phyloP scores from a whole-genome alignment of 2,113 vertebrate species.

The Seriola dumerili region DNA sequence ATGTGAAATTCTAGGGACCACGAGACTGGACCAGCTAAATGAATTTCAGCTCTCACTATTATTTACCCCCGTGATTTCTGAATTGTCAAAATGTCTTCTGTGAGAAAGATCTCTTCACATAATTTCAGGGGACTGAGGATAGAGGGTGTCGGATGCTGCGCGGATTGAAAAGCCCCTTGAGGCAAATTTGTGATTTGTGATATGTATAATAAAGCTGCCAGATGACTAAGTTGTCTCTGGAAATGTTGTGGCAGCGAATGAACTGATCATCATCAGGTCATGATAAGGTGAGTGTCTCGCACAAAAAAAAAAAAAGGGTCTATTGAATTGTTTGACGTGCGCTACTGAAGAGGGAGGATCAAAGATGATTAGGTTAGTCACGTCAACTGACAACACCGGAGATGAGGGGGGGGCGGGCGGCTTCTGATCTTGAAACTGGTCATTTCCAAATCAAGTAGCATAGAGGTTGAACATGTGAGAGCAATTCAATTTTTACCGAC shows the following conservation, averaged over 20 bases:
- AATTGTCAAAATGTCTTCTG: background rate
- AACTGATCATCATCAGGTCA: background rate
- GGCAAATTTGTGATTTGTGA: background rate
- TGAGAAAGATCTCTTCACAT: background rate
- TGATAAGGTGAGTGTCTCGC: background rate
- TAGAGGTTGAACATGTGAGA: slow-evolving; percentile 22
- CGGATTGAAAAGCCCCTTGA: background rate
- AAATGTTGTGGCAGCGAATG: background rate
- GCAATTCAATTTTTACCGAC: slow-evolving; percentile 24
- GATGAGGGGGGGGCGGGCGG: slow-evolving; percentile 11
- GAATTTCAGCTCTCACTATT: background rate
- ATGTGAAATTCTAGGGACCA: background rate
- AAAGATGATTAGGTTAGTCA: slow-evolving; percentile 30
- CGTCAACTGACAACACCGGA: slow-evolving; percentile 22
- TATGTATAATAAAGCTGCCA: background rate
- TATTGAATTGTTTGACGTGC: background rate
- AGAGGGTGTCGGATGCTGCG: background rate
- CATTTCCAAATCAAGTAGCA: slow-evolving; percentile 41
- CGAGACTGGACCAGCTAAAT: background rate
- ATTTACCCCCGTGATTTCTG: background rate
- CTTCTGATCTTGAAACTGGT: slow-evolving; percentile 31
- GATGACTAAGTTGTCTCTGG: background rate
- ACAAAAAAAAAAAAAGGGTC: background rate
- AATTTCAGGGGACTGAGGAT: background rate
- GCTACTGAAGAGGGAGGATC: slow-evolving; percentile 24